Evolutionary conservation across 2,888 invertebrate species (phyloP).

Genomic region (Melieria picta): DNA sequence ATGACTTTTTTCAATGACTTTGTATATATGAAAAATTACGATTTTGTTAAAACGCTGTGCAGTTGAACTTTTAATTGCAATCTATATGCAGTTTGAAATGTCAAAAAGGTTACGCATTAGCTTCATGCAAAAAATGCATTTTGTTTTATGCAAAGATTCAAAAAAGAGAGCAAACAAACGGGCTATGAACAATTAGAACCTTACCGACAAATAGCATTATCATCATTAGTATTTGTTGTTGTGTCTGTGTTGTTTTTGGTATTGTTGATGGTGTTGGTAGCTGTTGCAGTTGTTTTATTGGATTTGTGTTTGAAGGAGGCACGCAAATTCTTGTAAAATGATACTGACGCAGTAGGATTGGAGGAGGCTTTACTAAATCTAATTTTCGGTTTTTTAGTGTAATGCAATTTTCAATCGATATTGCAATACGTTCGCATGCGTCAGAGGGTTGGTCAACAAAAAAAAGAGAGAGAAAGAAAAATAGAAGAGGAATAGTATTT

Average conservation of each 20-base stretch:
- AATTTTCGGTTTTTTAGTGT: too few relatives aligned
- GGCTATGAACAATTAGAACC: background rate
- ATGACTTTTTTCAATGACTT: too few relatives aligned
- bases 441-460: too few relatives aligned
- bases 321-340: constrained; percentile 61
- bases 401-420: too few relatives aligned
- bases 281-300: constrained; percentile 48
- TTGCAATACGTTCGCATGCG: too few relatives aligned
- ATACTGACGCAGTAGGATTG: constrained; percentile 49
- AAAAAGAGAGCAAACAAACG: background rate
- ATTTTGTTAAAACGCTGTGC: too few relatives aligned
- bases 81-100: too few relatives aligned
- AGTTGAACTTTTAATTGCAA: too few relatives aligned
- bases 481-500: too few relatives aligned
- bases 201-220: constrained; percentile 61
- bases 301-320: constrained; percentile 60
- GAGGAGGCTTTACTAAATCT: constrained; percentile 47
- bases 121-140: background rate
- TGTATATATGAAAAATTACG: too few relatives aligned
- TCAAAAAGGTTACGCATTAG: too few relatives aligned
- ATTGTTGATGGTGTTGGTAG: constrained; percentile 20
- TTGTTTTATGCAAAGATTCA: background rate
- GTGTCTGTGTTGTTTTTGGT: constrained; percentile 41
- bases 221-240: constrained; percentile 55
- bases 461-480: too few relatives aligned